phyloP scores from a whole-genome alignment of 2,113 vertebrate species.

The Amphilophus citrinellus region DNA sequence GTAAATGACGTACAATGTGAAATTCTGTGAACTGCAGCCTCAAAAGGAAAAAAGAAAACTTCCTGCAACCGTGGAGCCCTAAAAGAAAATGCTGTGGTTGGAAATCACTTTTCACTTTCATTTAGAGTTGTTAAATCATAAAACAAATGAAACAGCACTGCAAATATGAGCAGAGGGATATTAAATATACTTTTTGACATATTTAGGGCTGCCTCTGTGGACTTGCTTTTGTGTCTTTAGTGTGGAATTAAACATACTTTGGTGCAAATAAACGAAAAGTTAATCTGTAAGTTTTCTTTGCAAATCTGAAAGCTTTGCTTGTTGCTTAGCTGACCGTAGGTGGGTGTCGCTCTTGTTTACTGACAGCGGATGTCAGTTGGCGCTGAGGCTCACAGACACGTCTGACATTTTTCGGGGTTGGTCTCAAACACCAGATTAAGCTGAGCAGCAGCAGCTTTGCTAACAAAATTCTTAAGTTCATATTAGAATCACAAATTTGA shows the following conservation, averaged over 20 bases:
- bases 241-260: background rate
- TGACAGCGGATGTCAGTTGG: background rate
- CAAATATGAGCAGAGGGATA: background rate
- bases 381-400: rapidly evolving
- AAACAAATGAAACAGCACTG: background rate
- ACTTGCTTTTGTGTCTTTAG: rapidly evolving
- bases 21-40: background rate
- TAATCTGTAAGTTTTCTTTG: background rate
- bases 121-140: background rate
- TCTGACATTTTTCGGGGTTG: background rate
- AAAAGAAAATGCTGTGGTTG: background rate
- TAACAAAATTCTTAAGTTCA: background rate
- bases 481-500: background rate
- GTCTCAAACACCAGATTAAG: no score
- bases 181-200: background rate
- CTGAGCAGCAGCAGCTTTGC: background rate
- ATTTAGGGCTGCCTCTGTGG: background rate
- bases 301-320: background rate
- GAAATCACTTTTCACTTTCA: background rate
- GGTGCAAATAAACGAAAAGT: background rate
- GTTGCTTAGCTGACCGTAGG: background rate
- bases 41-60: background rate
- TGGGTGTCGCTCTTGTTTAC: background rate
- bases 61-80: background rate
- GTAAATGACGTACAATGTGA: background rate